phyloP scores from a whole-genome alignment of 1,140 invertebrate genomes.

The Steinernema khuongi region DNA sequence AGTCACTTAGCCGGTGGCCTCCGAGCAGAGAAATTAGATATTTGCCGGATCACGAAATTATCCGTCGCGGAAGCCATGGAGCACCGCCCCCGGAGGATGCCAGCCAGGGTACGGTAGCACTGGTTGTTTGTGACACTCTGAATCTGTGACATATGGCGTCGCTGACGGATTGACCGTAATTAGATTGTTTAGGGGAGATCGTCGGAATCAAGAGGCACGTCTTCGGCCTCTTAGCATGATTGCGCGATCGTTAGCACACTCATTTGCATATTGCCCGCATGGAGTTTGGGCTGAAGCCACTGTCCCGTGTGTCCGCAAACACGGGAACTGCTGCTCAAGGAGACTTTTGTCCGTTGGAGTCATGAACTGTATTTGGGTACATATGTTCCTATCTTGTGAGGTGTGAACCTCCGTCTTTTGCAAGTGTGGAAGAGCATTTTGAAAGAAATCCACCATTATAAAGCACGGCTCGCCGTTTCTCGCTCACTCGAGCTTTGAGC shows the following conservation, averaged over 20 bases:
- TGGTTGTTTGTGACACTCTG: not conserved
- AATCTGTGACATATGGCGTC: not conserved
- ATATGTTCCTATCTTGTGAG: too few species aligned
- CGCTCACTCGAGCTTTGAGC: too few species aligned
- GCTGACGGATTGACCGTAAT: not conserved
- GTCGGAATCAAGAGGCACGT: conserved; percentile 8
- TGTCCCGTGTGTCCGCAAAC: too few species aligned
- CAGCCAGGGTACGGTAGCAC: not conserved
- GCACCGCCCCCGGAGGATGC: not conserved
- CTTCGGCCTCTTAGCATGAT: conserved; percentile 1
- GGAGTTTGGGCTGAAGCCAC: too few species aligned
- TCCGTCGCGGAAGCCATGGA: not conserved
- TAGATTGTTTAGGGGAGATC: not conserved
- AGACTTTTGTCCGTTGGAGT: too few species aligned
- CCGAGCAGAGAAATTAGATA: conserved; percentile 5
- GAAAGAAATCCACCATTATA: too few species aligned
- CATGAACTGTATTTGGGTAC: too few species aligned
- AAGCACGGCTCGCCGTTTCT: too few species aligned
- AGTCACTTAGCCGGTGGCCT: conserved; percentile 7
- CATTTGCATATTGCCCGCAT: conserved; percentile 7
- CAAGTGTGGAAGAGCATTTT: too few species aligned
- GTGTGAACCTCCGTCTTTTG: too few species aligned
- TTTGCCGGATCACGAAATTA: conserved; percentile 15
- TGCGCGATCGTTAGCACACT: conserved; percentile 4
- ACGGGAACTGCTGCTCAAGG: too few species aligned